Evolutionary conservation across 1,140 invertebrate genomes (phyloP).

Genomic region (Archivesica marissinica): DNA sequence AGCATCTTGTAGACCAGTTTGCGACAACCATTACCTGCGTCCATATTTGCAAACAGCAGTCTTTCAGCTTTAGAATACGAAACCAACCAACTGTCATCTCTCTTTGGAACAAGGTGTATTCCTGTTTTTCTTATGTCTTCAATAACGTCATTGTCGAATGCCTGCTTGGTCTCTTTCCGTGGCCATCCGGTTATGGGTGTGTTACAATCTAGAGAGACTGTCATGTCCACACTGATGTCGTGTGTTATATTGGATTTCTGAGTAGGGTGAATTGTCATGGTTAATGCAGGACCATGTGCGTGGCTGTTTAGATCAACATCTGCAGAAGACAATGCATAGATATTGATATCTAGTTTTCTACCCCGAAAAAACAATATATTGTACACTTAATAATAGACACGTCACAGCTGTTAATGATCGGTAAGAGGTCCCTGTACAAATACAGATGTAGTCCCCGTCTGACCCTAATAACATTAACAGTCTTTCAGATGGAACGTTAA

Average conservation of each 20-base stretch:
- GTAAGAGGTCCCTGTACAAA: no score
- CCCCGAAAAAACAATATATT: no score
- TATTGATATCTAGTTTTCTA: no score
- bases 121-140: neutral
- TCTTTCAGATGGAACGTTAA: no score
- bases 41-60: neutral
- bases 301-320: slow-evolving; percentile 5
- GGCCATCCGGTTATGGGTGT: neutral
- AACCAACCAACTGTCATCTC: slow-evolving; percentile 5
- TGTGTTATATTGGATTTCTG: neutral
- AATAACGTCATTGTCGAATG: neutral
- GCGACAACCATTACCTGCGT: slow-evolving; percentile 21
- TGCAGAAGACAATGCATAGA: neutral
- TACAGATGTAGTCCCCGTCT: no score
- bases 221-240: slow-evolving; percentile 21
- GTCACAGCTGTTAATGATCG: no score
- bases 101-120: neutral
- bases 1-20: neutral
- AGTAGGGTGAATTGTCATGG: neutral
- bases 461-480: no score
- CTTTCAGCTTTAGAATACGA: neutral
- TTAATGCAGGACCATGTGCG: slow-evolving; percentile 9
- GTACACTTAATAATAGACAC: no score
- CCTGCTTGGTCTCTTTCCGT: neutral
- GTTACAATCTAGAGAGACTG: neutral